These are phyloP conservation scores for Synergus japonicus DNA, from an alignment of 2,888 invertebrate species.

Conservation along the genomic window DNA sequence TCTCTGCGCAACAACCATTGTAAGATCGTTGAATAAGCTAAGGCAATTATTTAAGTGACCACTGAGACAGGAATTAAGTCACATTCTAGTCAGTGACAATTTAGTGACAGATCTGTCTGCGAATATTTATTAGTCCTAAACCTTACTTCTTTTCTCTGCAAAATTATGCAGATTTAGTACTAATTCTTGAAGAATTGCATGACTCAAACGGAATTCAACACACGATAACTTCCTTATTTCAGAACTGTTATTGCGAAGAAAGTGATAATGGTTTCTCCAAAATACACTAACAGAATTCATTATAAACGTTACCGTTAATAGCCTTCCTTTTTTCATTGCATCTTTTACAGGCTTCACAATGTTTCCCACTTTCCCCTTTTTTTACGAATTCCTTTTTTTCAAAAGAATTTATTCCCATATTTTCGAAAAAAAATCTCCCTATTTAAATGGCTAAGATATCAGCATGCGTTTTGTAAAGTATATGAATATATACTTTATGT, in stretches of 20 bases:
- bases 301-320: conserved; percentile 16
- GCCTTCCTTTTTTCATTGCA: neutral
- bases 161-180: neutral
- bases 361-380: too few relatives aligned
- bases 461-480: too few relatives aligned
- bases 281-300: conserved; percentile 22
- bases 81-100: conserved; percentile 28
- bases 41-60: conserved; percentile 7
- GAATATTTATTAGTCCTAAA: conserved; percentile 4
- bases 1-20: neutral
- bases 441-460: too few relatives aligned
- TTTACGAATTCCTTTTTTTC: too few relatives aligned
- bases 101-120: conserved; percentile 8
- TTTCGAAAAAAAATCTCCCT: too few relatives aligned
- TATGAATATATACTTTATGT: too few relatives aligned
- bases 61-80: conserved; percentile 10
- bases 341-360: conserved; percentile 17
- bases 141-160: neutral
- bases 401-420: too few relatives aligned
- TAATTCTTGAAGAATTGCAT: neutral
- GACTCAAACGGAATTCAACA: neutral
- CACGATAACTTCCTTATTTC: neutral
- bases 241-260: conserved; percentile 1
- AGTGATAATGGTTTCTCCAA: neutral
- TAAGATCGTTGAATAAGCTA: neutral